Percentiles rank a stretch among this genome's conserved stretches.
These are phyloP conservation scores for Noctua pronuba DNA, from an alignment of 2,888 invertebrate genomes.

Conservation along the genomic window DNA sequence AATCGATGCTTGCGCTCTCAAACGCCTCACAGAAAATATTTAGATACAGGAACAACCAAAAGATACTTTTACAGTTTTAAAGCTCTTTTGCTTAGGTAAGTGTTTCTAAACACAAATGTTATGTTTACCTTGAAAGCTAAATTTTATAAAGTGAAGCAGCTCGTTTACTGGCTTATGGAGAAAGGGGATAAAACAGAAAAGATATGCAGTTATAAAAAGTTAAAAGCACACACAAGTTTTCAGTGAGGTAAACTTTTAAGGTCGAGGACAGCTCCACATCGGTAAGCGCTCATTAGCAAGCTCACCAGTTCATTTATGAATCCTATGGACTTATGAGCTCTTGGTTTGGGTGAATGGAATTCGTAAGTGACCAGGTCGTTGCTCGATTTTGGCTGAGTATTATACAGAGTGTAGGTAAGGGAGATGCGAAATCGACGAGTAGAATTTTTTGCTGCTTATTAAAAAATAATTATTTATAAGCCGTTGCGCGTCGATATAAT, in stretches of 20 bases:
- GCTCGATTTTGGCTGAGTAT: not conserved
- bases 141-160: not conserved
- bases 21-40: not conserved
- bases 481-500: not conserved
- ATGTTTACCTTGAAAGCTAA: not conserved
- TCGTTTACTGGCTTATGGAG: slow-evolving; percentile 1
- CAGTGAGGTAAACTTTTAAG: not conserved
- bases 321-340: not conserved
- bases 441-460: not conserved
- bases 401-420: not conserved
- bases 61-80: not conserved
- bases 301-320: not conserved
- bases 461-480: not conserved
- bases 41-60: not conserved
- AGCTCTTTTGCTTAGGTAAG: not conserved
- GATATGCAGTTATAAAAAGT: slow-evolving; percentile 17
- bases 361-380: not conserved
- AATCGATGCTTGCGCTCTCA: not conserved
- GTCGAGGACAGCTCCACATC: slow-evolving; percentile 13
- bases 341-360: not conserved
- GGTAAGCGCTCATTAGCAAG: slow-evolving; percentile 20
- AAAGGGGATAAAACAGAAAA: slow-evolving; percentile 7
- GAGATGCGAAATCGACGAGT: not conserved
- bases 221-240: slow-evolving; percentile 13
- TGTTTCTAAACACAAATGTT: not conserved